These are phyloP conservation scores for Ctenodactylus gundi DNA, from an alignment of 2,113 vertebrate species.

Conservation along the genomic window DNA sequence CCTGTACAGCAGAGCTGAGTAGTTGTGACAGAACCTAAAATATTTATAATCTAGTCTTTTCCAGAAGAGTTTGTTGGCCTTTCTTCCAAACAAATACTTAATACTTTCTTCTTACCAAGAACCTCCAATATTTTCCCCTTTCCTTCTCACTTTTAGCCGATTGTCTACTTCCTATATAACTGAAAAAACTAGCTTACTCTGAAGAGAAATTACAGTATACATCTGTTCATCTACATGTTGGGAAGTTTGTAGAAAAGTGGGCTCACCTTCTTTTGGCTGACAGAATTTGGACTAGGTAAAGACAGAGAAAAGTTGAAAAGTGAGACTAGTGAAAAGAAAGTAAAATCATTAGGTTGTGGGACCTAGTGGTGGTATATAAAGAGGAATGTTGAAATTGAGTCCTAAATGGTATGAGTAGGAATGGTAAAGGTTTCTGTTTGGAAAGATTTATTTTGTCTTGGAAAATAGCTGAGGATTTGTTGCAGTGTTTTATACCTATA, in stretches of 20 bases:
- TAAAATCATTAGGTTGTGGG: not conserved
- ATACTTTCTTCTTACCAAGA: not conserved
- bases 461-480: constrained; percentile 2
- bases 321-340: not conserved
- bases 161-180: not conserved
- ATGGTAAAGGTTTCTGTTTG: not conserved
- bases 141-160: not conserved
- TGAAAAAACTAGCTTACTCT: not conserved
- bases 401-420: not conserved
- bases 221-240: not conserved
- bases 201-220: not conserved
- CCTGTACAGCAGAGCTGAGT: not conserved
- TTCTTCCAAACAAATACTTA: not conserved
- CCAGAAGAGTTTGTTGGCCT: not conserved
- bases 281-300: not conserved
- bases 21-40: not conserved
- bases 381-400: not conserved
- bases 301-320: not conserved
- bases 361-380: not conserved
- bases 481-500: not conserved
- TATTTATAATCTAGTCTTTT: not conserved
- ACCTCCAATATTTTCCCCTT: not conserved
- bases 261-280: not conserved
- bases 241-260: not conserved
- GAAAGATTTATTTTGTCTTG: constrained; percentile 38